Percentiles rank a stretch among this genome's conserved stretches.
Conservation (phyloP, 2,797 vertebrate species). For the Protosalanx chinensis region DNA sequence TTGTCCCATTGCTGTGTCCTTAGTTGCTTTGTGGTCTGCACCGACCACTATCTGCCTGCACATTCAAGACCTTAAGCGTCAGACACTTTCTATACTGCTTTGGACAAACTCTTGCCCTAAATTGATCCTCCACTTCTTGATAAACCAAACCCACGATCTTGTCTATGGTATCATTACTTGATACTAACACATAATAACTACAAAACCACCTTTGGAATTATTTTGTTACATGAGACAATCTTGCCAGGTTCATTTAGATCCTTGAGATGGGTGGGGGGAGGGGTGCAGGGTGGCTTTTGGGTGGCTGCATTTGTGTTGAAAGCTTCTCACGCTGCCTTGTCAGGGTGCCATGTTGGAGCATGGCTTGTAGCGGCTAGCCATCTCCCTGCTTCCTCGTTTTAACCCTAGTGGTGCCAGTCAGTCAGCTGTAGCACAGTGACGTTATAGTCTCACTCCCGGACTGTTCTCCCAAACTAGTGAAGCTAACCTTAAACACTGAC, state of each 20-base stretch:
- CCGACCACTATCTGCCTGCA: constrained; percentile 1
- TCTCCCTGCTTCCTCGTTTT: constrained; percentile 25
- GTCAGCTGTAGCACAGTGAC: constrained; percentile 8
- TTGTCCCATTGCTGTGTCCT: constrained; percentile 33
- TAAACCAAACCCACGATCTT: neutral
- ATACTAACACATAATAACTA: neutral
- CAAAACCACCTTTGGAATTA: neutral
- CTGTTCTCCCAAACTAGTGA: neutral
- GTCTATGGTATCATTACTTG: neutral
- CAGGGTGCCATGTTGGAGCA: constrained; percentile 26
- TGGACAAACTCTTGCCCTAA: neutral
- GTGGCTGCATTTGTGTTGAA: constrained; percentile 38
- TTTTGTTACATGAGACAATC: neutral
- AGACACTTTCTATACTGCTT: neutral
- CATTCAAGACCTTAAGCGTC: no score
- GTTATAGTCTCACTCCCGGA: neutral
- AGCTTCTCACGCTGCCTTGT: constrained; percentile 37
- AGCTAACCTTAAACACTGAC: constrained; percentile 11
- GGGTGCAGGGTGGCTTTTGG: constrained; percentile 16
- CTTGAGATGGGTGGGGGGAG: constrained; percentile 22
- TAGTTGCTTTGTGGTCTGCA: constrained; percentile 27
- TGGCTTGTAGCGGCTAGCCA: constrained; percentile 25
- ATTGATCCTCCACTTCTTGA: neutral
- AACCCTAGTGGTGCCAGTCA: constrained; percentile 43
- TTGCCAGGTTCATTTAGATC: constrained; percentile 11